Evolutionary conservation across 2,888 invertebrate genomes (phyloP).

Genomic region (Chrysina gloriosa): DNA sequence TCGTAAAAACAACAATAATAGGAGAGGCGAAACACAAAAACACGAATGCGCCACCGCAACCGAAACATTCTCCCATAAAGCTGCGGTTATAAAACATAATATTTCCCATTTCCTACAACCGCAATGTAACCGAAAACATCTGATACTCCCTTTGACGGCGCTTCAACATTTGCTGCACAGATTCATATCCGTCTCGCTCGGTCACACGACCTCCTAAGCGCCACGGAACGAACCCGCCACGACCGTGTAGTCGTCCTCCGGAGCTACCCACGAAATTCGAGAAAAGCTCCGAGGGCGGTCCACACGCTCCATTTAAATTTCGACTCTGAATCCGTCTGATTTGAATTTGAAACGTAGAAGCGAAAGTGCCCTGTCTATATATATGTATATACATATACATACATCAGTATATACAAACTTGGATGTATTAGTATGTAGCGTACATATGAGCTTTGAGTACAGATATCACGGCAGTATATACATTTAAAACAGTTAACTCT

Average conservation of each 20-base stretch:
- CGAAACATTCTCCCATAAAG: slow-evolving; percentile 47
- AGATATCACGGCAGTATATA: too few relatives aligned
- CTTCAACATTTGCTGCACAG: slow-evolving; percentile 38
- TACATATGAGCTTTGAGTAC: too few relatives aligned
- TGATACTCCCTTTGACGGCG: slow-evolving; percentile 45
- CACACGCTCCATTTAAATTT: slow-evolving; percentile 52
- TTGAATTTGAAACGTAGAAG: slow-evolving; percentile 43
- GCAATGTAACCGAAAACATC: slow-evolving; percentile 51
- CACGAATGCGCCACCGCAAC: slow-evolving; percentile 35
- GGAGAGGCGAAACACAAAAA: slow-evolving; percentile 23
- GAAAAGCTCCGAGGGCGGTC: slow-evolving; percentile 50
- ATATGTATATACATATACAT: too few relatives aligned
- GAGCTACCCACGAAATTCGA: slow-evolving; percentile 27
- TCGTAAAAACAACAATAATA: slow-evolving; percentile 37
- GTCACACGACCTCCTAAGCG: slow-evolving; percentile 13
- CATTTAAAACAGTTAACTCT: too few relatives aligned
- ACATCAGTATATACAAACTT: too few relatives aligned
- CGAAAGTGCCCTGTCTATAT: too few relatives aligned
- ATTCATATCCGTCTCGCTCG: slow-evolving; percentile 26
- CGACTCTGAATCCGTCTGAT: slow-evolving; percentile 44
- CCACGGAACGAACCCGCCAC: slow-evolving; percentile 15
- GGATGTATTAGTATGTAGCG: too few relatives aligned
- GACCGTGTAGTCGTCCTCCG: background rate
- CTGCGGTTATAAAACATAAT: slow-evolving; percentile 45
- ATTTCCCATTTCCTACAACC: slow-evolving; percentile 49